These are phyloP conservation scores for Corvus hawaiiensis DNA, from an alignment of 2,113 vertebrate species.

Conservation along the genomic window DNA sequence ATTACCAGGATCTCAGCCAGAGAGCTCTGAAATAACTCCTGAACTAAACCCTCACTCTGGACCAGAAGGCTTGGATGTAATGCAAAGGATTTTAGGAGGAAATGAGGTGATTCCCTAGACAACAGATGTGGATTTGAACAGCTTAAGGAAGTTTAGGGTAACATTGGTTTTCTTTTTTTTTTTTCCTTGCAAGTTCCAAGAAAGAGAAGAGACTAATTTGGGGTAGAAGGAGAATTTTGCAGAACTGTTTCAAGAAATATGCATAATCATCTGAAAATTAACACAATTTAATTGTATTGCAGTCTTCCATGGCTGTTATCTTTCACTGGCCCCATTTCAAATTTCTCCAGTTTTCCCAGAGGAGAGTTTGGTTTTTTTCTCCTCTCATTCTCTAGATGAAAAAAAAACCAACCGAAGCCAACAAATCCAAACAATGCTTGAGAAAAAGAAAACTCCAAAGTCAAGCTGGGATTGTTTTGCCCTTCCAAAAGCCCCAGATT, in stretches of 20 bases:
- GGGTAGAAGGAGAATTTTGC: background rate
- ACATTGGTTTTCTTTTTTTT: background rate
- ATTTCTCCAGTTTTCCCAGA: background rate
- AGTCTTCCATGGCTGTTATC: slow-evolving; percentile 20
- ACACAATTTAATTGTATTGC: background rate
- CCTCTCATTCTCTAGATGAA: background rate
- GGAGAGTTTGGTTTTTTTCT: background rate
- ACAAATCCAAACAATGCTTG: background rate
- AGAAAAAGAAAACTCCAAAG: background rate
- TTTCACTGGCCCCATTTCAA: slow-evolving; percentile 1
- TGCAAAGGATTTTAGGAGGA: background rate
- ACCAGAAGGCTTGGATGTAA: background rate
- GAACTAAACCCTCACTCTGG: background rate
- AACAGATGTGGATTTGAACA: slow-evolving; percentile 6
- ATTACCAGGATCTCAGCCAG: background rate
- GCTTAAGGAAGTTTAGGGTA: background rate
- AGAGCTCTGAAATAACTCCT: background rate
- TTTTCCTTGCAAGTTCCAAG: background rate
- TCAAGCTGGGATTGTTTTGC: background rate
- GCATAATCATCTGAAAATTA: slow-evolving; percentile 5
- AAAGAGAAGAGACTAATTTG: background rate
- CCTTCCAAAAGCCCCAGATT: background rate
- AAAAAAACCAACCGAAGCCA: background rate
- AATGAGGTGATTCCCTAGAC: slow-evolving; percentile 23
- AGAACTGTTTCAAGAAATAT: background rate